phyloP scores from a whole-genome alignment of 1,140 invertebrate species.

The Drosophila trapezifrons region DNA sequence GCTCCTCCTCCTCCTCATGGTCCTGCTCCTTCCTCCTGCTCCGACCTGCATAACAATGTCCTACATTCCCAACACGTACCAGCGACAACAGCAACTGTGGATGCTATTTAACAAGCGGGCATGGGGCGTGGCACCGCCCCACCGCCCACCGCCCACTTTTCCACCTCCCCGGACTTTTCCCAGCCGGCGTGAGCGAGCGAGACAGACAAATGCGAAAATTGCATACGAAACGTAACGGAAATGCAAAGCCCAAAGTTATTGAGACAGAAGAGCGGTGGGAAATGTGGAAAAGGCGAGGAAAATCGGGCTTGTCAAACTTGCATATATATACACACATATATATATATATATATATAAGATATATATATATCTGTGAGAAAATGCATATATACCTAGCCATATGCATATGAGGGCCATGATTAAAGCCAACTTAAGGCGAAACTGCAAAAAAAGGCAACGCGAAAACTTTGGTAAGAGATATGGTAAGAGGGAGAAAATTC shows the following conservation, averaged over 20 bases:
- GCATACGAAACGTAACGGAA: constrained; percentile 71
- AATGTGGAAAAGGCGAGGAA: constrained; percentile 5
- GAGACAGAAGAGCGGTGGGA: constrained; percentile 41
- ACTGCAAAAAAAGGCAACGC: constrained; percentile 40
- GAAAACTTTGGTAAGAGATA: constrained; percentile 46
- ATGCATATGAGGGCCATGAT: constrained; percentile 42
- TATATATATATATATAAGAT: background rate
- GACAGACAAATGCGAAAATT: constrained; percentile 72
- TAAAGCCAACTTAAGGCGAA: constrained; percentile 59
- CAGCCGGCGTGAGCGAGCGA: constrained; percentile 9
- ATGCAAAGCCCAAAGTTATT: constrained; percentile 68
- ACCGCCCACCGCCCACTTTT: background rate
- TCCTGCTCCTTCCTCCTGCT: constrained; percentile 25
- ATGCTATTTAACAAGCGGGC: constrained; percentile 68
- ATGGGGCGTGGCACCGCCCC: constrained; percentile 27
- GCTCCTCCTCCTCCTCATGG: too few species aligned
- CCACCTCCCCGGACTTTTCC: background rate
- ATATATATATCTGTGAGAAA: background rate
- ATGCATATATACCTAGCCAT: background rate
- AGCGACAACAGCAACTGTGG: constrained; percentile 47
- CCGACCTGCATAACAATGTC: constrained; percentile 76
- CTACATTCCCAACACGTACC: constrained; percentile 79
- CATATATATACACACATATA: constrained; percentile 8
- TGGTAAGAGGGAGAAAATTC: background rate
- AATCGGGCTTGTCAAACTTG: constrained; percentile 43